Conservation (phyloP, 2,797 vertebrate species). For the Nothura maculosa region DNA sequence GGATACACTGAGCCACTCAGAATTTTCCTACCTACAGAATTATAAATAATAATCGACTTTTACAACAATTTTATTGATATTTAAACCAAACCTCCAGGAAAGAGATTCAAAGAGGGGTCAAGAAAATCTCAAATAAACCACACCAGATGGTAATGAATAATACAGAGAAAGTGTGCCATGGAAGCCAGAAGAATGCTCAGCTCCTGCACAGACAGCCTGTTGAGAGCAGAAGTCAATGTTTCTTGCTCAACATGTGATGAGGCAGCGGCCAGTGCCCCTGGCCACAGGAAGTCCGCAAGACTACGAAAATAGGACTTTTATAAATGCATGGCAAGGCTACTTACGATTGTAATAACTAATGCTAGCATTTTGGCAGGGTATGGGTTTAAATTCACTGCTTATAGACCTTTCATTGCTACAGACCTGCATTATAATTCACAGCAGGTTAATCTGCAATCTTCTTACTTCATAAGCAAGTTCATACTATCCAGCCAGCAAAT, state of each 20-base stretch:
- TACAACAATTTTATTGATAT: background rate
- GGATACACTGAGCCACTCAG: background rate
- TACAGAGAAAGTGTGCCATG: accelerated
- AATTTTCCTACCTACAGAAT: background rate
- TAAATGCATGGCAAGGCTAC: background rate
- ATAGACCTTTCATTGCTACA: background rate
- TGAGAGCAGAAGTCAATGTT: background rate
- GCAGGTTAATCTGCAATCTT: background rate
- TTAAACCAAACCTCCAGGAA: background rate
- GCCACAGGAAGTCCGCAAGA: background rate
- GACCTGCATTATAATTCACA: background rate
- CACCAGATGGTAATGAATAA: background rate
- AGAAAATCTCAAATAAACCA: background rate
- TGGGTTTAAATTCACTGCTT: background rate
- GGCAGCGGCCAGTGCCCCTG: background rate
- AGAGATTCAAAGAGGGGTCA: background rate
- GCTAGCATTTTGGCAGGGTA: background rate
- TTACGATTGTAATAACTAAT: background rate
- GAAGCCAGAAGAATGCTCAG: background rate
- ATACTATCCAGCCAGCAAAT: background rate
- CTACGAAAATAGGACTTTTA: background rate
- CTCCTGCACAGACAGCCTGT: background rate
- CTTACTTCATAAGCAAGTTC: background rate
- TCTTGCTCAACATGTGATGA: background rate
- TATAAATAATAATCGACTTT: background rate